Base-by-base conservation (phyloP, 92 coral and sea anemone genomes). In the Palythoa caribaeorum region DNA sequence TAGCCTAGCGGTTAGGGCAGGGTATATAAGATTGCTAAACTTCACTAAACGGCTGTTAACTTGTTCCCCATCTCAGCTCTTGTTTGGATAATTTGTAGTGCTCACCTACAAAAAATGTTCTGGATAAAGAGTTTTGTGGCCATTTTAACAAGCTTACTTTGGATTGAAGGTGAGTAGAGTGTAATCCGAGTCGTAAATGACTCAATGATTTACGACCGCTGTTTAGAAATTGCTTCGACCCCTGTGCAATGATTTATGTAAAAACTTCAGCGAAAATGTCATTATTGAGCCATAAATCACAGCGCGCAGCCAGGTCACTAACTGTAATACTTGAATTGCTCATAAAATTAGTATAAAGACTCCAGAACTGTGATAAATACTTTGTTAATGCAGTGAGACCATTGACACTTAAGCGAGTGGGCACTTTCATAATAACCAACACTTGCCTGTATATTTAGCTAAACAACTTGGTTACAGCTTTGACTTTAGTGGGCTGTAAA, bases 331-430 rank as follows among this genome's bases (percentile, higher is more conserved):
- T 81, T 81, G 20, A 65, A 47, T 38, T 48, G 75, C 11, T 28
- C 28, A 16, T 65, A 65, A 81, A 35, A 39, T 40, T 48, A 11
- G 62, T 59, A 66, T 8, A 81, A 81, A 50, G 40, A 65, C 86
- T 81, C 86, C 59, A 81, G 44, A 81, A 66, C 73, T 81, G 75
- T 81, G 76, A 81, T 81, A 65, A 81, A 81, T 81, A 81, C 86
- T 81, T 70, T 65, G 86, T 70, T 81, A 81, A 81, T 44, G 86
- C 75, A 81, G 86, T 81, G 86, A 81, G 86, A 81, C 76, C 76
- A 66, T 81, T 81, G 63, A 81, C 86, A 81, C 76, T 81, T 81
- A 21, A 79, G 53, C 17, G 73, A 60, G 38, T 35, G 62, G 44
- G 66, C 76, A 70, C 75, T 50, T 51, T 35, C 55, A 60, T 35